Evolutionary conservation across 2,888 invertebrate species (phyloP), one percentile per base, ranked within the genome.

Genomic region (Lutraria lutraria): DNA sequence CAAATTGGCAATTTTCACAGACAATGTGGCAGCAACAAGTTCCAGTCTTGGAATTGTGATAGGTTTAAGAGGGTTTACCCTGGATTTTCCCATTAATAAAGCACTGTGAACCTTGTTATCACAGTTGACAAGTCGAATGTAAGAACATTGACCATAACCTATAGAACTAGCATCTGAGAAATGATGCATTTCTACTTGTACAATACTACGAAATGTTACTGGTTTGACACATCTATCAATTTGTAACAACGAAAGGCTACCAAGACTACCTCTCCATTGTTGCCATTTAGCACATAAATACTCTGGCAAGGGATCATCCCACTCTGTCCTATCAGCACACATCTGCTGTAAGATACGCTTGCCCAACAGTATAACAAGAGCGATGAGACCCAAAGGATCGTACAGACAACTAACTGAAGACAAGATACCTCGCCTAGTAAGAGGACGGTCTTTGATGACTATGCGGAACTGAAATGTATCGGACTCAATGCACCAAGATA

Each of bases 331-430:
- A n/a, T n/a, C n/a, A n/a, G n/a, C n/a, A n/a, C n/a, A n/a, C n/a
- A n/a, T n/a, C n/a, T n/a, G n/a, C n/a, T n/a, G n/a, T n/a, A n/a
- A n/a, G n/a, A n/a, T n/a, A n/a, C n/a, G n/a, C n/a, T n/a, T n/a
- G 1, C 93, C 91, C 43, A 79, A 25, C 2, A 93, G 85, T 4
- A 88, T 34, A 19, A 93, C 83, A 19, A 93, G 93, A 21, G 93
- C 81, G 21, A 93, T 60, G 52, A 92, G 85, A 13, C 92, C 92
- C 16, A 93, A 60, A 4, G 93, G 92, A 76, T 93, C 93, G 86
- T 90, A 92, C 0, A 92, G 68, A 13, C 89, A 88, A 56, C 52
- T 52, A 34, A 93, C 84, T 12, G 91, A 89, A 6, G 92, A 90
- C 53, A 93, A 68, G 25, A 90, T 52, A 19, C 85, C 88, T 19